Evolutionary conservation across 2,888 invertebrate species (phyloP).

Genomic region (Apamea epomidion): DNA sequence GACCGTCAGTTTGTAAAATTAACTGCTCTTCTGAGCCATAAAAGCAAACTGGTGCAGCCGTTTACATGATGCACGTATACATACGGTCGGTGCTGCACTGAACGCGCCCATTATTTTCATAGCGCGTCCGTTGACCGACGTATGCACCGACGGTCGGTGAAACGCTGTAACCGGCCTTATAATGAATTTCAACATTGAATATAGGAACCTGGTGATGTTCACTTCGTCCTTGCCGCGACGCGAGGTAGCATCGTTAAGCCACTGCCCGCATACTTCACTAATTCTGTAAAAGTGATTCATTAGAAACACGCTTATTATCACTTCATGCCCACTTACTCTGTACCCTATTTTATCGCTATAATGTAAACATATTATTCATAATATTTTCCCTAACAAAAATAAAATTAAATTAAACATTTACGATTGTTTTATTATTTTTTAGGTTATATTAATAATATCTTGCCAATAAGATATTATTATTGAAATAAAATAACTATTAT

Average conservation of each 20-base stretch:
- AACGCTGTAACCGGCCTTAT: not conserved
- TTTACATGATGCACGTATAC: not conserved
- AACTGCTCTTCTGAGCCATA: no score
- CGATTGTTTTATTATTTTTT: slow-evolving; percentile 41
- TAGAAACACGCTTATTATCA: slow-evolving; percentile 3
- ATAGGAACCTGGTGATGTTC: not conserved
- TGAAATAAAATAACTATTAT: not conserved
- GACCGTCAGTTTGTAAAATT: no score
- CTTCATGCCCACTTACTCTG: slow-evolving; percentile 10
- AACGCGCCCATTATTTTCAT: not conserved
- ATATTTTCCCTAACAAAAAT: slow-evolving; percentile 61
- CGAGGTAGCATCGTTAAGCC: not conserved
- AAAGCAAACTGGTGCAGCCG: not conserved
- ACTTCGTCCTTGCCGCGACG: not conserved
- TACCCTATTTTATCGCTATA: slow-evolving; percentile 33
- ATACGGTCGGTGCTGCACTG: not conserved
- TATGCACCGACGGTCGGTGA: not conserved
- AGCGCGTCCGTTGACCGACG: no score
- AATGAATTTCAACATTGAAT: not conserved
- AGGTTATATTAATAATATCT: no score
- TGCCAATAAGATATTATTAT: not conserved
- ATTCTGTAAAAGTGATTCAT: not conserved
- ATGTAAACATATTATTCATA: slow-evolving; percentile 58
- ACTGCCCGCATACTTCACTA: not conserved
- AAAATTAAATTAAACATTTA: slow-evolving; percentile 49